Conservation (phyloP, 35 echinoderm and acorn worm species). For the Diadema setosum region DNA sequence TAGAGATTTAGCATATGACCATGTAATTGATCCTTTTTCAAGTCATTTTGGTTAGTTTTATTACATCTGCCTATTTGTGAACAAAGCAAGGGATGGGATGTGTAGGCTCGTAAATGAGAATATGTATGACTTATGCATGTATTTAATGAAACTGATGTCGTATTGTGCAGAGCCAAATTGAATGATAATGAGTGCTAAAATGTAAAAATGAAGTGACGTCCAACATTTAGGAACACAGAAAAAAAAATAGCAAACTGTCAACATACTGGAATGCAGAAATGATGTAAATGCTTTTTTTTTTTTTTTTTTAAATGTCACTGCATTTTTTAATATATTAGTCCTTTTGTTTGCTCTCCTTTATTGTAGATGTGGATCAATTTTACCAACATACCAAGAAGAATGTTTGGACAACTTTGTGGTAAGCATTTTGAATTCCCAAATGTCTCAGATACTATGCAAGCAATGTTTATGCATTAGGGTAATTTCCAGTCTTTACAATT, state of each 20-base stretch:
- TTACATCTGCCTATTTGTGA: no score
- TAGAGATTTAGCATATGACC: not conserved
- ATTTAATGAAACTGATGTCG: no score
- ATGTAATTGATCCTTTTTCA: not conserved
- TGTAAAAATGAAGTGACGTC: not conserved
- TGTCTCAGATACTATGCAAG: not conserved
- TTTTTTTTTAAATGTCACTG: not conserved
- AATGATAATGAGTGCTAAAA: not conserved
- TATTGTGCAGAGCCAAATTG: no score
- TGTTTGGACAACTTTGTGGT: slow-evolving; percentile 70
- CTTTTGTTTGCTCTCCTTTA: not conserved
- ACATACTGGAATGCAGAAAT: no score
- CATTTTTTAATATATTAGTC: not conserved
- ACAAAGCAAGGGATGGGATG: no score
- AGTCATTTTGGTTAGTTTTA: no score
- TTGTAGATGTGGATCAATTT: slow-evolving; percentile 13
- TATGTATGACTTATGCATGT: no score
- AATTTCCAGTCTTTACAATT: not conserved
- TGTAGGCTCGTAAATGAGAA: no score
- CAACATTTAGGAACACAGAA: not conserved
- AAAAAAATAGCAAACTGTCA: no score
- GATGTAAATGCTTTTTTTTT: not conserved
- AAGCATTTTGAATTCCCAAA: not conserved
- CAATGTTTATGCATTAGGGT: not conserved
- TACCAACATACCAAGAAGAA: slow-evolving; percentile 30